Evolutionary conservation across 2,797 vertebrate genomes (phyloP), one percentile per base, ranked within the genome.

Genomic region (Bradypodion ventrale): DNA sequence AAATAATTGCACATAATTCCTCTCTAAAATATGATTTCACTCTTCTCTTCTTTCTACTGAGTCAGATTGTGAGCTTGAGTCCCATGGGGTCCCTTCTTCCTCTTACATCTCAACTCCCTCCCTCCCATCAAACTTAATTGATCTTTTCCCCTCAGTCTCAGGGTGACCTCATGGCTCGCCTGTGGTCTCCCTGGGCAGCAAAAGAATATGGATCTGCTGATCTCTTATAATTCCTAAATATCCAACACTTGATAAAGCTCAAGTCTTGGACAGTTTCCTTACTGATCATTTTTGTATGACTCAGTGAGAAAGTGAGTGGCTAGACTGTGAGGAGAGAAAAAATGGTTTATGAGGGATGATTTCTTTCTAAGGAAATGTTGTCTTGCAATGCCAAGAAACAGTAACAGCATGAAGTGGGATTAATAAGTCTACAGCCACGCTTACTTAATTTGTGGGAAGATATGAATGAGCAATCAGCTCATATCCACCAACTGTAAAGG

Each of bases 371-470:
- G 85, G 32, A 3, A 59, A 0, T 2, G 32, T 42, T 75, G 40
- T 83, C 19, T 52, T 16, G 15, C 40, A 65, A 86, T 1, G 7
- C 8, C 0, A 0, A 32, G 86, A 87, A 85, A 62, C 2, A 83
- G 63, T 15, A 74, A 69, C 69, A 63, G 52, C 19, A 56, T 56
- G 52, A 75, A 2, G 72, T 66, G 68, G 1, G 5, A 75, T 86
- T 88, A 40, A 16, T 0, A 16, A 70, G 21, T 32, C 52, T n/a
- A 89, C 42, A 87, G 49, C 82, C 87, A 19, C 5, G 2, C 10
- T 82, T 86, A 25, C 19, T 78, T 83, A 89, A 89, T 37, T 9
- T 87, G 32, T 83, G 7, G 40, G 77, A 52, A 88, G 79, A 5
- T 86, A 80, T 77, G 60, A 60, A 68, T 75, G 40, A 87, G 62